A percentile compares a stretch with the other conserved stretches of the same genome.
phyloP scores from a whole-genome alignment of 53 echinoderm and acorn worm genomes.

The Stichopus horrens region DNA sequence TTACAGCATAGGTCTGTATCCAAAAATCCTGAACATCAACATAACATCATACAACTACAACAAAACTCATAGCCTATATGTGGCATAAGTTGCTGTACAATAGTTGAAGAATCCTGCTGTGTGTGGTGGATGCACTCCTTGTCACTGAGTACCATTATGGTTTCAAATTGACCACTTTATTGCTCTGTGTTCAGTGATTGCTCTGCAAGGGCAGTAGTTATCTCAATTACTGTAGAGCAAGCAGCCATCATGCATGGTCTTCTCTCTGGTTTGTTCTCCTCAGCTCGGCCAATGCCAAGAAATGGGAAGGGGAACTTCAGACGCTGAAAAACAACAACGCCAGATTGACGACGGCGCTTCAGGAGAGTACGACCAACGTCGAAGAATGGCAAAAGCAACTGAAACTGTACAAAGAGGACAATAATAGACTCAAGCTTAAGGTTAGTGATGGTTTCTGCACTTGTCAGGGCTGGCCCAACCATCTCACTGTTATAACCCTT shows the following conservation, averaged over 20 bases:
- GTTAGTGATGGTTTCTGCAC: conserved; percentile 37
- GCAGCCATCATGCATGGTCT: not conserved
- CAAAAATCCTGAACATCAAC: too few relatives aligned
- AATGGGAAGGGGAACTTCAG: conserved; percentile 96
- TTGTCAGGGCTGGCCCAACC: too few relatives aligned
- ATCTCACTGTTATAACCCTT: too few relatives aligned
- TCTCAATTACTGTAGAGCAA: not conserved
- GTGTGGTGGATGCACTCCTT: not conserved
- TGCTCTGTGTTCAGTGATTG: not conserved
- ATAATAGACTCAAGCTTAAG: conserved; percentile 75
- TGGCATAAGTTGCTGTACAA: too few relatives aligned
- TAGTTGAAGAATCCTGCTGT: not conserved
- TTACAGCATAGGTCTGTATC: too few relatives aligned
- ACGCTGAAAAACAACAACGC: conserved; percentile 98
- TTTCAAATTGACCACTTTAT: not conserved
- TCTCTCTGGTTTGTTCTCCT: not conserved
- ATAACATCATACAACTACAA: too few relatives aligned
- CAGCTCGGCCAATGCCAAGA: conserved; percentile 98
- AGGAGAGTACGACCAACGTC: conserved; percentile 96
- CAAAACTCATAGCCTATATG: too few relatives aligned
- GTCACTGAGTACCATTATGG: too few relatives aligned
- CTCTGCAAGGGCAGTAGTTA: not conserved
- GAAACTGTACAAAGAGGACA: conserved; percentile 91
- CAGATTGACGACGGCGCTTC: conserved; percentile 89
- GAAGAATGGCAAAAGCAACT: conserved; percentile 99